These are phyloP conservation scores for Blera fallax DNA, from an alignment of 2,888 invertebrate genomes.

Conservation along the genomic window DNA sequence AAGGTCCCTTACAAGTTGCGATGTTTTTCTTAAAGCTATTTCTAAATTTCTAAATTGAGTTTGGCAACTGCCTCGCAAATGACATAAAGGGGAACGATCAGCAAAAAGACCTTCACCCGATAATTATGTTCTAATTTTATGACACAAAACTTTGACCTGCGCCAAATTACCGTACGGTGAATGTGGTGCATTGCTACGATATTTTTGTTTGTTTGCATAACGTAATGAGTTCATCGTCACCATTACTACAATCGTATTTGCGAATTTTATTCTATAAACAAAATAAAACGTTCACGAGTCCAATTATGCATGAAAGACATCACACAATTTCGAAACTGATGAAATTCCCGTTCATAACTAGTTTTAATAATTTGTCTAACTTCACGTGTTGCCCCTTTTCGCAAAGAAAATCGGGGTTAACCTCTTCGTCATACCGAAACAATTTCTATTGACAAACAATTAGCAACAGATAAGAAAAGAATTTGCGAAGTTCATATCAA, in stretches of 20 bases:
- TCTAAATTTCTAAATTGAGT: no score
- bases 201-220: neutral
- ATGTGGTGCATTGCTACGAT: neutral
- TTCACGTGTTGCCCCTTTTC: neutral
- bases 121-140: neutral
- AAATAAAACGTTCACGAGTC: no score
- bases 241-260: no score
- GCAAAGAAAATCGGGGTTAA: neutral
- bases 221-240: neutral
- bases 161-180: neutral
- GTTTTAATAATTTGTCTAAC: neutral
- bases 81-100: no score
- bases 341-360: neutral
- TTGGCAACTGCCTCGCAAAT: no score
- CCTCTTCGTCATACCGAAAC: neutral
- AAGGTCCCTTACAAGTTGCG: no score
- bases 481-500: neutral
- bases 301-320: neutral
- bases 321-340: neutral
- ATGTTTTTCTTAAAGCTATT: no score
- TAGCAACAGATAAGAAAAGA: neutral
- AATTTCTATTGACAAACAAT: neutral
- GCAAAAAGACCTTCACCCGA: no score
- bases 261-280: no score
- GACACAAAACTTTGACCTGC: neutral